Evolutionary conservation across 2,113 vertebrate species (phyloP), one percentile per base, ranked within the genome.

Genomic region (Platichthys stellatus): DNA sequence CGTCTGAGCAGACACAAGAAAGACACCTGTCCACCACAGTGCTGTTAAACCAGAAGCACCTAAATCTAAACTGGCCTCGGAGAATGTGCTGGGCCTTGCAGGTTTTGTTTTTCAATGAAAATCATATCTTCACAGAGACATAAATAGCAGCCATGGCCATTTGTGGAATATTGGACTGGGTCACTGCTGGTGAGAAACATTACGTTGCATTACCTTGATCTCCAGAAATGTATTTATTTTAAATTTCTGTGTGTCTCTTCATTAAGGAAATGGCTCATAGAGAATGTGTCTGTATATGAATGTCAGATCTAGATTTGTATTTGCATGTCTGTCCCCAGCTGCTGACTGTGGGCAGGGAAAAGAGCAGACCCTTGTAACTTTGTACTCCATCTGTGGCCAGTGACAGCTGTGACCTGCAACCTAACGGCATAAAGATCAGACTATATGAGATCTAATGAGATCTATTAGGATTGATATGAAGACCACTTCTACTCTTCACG

Each of bases 371-470:
- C 61, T 26, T 67, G 21, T 15, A 74, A 35, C 61, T 74, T 71
- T 69, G 63, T 9, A 54, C 51, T 54, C 51, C 51, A n/a, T n/a
- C 74, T 76, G 77, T 56, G 77, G 63, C 66, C 76, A 43, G 45
- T 43, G 28, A 70, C 65, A 68, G 76, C 76, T 75, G 35, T 81
- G 51, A 54, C 51, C 18, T n/a, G 51, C 51, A 26, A 72, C 72
- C 61, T 4, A 64, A 43, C 67, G 18, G 18, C 20, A n/a, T 6
- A 54, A 54, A 54, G 2, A 43, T 31, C 35, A 18, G 59, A 76
- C 17, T 12, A 31, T n/a, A 2, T 21, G 4, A 69, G 23, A 69
- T 57, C 23, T 26, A 80, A 61, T 54, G 35, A 69, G 31, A 57
- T 62, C 0, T 68, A 10, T 63, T 53, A 20, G 71, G 18, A 0